Evolutionary conservation across 2,797 vertebrate genomes (phyloP).

Genomic region (Phoxinus dragarum): DNA sequence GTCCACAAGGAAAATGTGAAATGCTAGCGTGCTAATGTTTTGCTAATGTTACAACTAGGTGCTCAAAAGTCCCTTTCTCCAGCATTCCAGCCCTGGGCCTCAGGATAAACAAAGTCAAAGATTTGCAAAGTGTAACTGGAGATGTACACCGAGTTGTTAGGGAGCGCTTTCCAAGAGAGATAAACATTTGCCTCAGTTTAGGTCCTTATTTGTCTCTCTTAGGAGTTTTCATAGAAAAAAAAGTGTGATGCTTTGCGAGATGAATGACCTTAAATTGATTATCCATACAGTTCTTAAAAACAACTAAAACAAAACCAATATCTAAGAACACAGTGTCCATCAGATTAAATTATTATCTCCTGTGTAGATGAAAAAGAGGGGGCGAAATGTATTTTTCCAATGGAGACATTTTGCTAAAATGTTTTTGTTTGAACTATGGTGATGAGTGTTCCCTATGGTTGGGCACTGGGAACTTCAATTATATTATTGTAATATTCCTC

Average conservation of each 20-base stretch:
- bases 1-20: background rate
- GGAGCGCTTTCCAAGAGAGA: slow-evolving; percentile 57
- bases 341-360: background rate
- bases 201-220: slow-evolving; percentile 73
- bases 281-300: background rate
- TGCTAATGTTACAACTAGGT: slow-evolving; percentile 20
- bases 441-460: too few relatives aligned
- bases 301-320: background rate
- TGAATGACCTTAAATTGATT: slow-evolving; percentile 9
- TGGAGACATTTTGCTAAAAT: background rate
- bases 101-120: slow-evolving; percentile 74
- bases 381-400: background rate
- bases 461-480: too few relatives aligned
- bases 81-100: slow-evolving; percentile 69
- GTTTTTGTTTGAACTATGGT: too few relatives aligned
- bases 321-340: slow-evolving; percentile 4
- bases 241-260: background rate
- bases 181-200: slow-evolving; percentile 75
- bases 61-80: slow-evolving; percentile 52
- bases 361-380: background rate
- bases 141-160: slow-evolving; percentile 66
- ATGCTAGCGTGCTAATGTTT: slow-evolving; percentile 23
- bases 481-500: too few relatives aligned
- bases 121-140: slow-evolving; percentile 68
- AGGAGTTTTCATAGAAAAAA: slow-evolving; percentile 29